phyloP scores from a whole-genome alignment of 2,888 invertebrate genomes.

The Cantharis lateralis region DNA sequence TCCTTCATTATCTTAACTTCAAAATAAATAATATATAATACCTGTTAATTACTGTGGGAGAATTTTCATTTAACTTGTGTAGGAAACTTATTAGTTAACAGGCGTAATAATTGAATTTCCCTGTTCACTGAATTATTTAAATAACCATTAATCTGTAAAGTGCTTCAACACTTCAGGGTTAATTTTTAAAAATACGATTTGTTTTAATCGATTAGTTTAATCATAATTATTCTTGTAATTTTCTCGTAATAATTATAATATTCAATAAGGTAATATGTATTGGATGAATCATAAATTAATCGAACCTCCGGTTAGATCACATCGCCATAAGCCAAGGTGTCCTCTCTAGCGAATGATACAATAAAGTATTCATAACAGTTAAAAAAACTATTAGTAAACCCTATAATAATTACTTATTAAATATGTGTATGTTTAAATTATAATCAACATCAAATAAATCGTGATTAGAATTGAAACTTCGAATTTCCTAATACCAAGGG shows the following conservation, averaged over 20 bases:
- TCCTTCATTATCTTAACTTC: not conserved
- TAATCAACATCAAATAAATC: not conserved
- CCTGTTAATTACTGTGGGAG: not conserved
- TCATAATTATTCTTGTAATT: not conserved
- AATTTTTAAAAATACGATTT: not conserved
- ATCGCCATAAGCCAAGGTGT: constrained; percentile 26
- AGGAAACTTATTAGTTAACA: constrained; percentile 8
- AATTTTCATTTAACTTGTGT: not conserved
- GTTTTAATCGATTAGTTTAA: not conserved
- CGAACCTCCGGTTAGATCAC: constrained; percentile 30
- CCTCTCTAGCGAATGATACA: constrained; percentile 22
- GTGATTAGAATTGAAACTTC: not conserved
- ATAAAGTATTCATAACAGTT: constrained; percentile 7
- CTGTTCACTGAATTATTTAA: constrained; percentile 19
- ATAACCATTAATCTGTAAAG: constrained; percentile 10
- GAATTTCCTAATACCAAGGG: not conserved
- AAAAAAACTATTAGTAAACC: not conserved
- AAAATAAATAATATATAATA: not conserved
- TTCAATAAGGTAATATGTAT: not conserved
- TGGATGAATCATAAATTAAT: constrained; percentile 19
- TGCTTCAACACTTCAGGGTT: not conserved
- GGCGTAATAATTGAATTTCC: constrained; percentile 17
- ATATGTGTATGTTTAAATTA: not conserved
- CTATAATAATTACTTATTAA: not conserved
- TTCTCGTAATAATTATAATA: not conserved